Percentiles rank a stretch among this genome's conserved stretches.
These are phyloP conservation scores for Oligia latruncula DNA, from an alignment of 2,888 invertebrate genomes.

Conservation along the genomic window DNA sequence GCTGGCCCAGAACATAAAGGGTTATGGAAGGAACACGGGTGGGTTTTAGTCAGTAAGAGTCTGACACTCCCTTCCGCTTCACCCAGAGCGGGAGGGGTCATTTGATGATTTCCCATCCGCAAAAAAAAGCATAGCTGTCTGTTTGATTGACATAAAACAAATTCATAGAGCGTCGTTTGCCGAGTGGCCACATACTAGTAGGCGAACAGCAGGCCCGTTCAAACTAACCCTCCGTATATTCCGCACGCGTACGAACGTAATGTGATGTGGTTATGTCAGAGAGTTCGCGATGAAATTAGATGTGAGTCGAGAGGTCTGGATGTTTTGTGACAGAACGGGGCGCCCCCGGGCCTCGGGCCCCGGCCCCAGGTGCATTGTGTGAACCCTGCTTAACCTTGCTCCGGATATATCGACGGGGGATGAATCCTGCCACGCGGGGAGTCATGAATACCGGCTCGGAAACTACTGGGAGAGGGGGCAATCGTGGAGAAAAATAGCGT, in stretches of 20 bases:
- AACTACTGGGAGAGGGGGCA: conserved; percentile 40
- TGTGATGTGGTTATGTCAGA: conserved; percentile 68
- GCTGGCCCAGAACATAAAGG: no score
- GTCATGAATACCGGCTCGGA: conserved; percentile 29
- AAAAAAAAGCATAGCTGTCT: not conserved
- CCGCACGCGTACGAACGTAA: conserved; percentile 51
- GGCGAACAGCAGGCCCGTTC: not conserved
- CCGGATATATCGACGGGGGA: conserved; percentile 43
- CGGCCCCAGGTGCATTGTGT: conserved; percentile 51
- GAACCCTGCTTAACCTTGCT: conserved; percentile 56
- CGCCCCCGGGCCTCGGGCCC: conserved; percentile 14
- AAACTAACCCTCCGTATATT: conserved; percentile 32
- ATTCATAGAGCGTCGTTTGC: not conserved
- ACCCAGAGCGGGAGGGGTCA: no score
- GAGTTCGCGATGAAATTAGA: conserved; percentile 68
- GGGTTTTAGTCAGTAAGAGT: no score
- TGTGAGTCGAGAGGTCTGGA: conserved; percentile 60
- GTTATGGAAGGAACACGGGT: no score
- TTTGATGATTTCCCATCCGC: no score
- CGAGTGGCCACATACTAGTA: not conserved
- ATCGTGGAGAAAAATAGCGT: conserved; percentile 36
- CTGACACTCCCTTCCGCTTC: no score
- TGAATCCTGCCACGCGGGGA: conserved; percentile 17
- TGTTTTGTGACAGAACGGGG: conserved; percentile 55
- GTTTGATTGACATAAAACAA: not conserved